A percentile compares a stretch with the other conserved stretches of the same genome.
phyloP scores from a whole-genome alignment of 2,888 invertebrate genomes.

The Mimumesa dahlbomi region DNA sequence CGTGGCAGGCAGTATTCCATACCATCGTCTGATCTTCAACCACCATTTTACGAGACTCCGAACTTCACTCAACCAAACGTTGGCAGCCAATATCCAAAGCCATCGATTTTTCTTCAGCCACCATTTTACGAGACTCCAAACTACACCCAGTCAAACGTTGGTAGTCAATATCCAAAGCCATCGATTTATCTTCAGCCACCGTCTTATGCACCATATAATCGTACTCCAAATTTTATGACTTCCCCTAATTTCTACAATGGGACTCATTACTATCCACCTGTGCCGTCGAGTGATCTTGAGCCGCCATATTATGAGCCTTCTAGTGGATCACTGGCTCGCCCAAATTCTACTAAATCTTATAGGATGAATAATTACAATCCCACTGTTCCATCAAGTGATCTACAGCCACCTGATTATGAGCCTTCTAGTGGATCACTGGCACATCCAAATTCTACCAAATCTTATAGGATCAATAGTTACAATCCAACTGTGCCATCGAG shows the following conservation, averaged over 20 bases:
- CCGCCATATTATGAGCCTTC: not conserved
- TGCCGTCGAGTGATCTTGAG: slow-evolving; percentile 13
- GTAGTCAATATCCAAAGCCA: slow-evolving; percentile 3
- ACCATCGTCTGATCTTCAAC: slow-evolving; percentile 14
- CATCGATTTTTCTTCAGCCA: slow-evolving; percentile 13
- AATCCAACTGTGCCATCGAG: not conserved
- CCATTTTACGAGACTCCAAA: slow-evolving; percentile 1
- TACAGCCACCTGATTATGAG: slow-evolving; percentile 11
- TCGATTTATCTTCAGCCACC: slow-evolving; percentile 17
- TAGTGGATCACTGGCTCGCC: not conserved
- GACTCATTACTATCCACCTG: not conserved
- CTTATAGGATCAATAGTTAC: not conserved
- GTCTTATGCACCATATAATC: not conserved
- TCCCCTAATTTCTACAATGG: not conserved
- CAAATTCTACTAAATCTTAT: not conserved
- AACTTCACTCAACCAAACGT: no score
- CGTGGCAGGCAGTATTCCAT: not conserved
- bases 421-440: not conserved
- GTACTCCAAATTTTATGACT: not conserved
- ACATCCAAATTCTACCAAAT: not conserved
- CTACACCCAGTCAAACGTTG: not conserved
- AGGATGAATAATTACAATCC: slow-evolving; percentile 2
- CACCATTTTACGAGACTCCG: slow-evolving; percentile 9
- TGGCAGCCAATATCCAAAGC: not conserved
- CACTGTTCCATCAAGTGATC: not conserved